These are phyloP conservation scores for Scaptomyza montana DNA, from an alignment of 1,140 invertebrate genomes.

Conservation along the genomic window DNA sequence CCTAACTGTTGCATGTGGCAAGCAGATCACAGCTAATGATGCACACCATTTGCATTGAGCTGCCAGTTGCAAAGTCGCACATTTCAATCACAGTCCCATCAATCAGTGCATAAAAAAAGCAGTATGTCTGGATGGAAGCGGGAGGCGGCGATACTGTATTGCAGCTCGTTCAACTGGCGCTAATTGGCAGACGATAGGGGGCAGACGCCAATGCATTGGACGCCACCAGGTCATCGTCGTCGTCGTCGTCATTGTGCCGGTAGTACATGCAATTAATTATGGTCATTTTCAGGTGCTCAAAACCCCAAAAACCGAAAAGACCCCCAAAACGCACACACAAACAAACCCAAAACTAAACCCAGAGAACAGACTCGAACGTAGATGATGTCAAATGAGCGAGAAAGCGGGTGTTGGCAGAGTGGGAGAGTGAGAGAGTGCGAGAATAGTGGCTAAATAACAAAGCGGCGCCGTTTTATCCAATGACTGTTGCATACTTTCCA, in stretches of 20 bases:
- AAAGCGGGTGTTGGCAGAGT: too few relatives aligned
- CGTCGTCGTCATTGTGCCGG: not conserved
- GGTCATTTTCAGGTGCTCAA: slow-evolving; percentile 74
- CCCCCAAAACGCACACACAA: slow-evolving; percentile 15
- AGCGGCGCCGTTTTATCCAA: slow-evolving; percentile 52
- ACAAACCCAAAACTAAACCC: slow-evolving; percentile 14
- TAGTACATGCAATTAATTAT: slow-evolving; percentile 80
- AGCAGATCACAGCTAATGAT: slow-evolving; percentile 14
- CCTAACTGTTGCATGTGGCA: slow-evolving; percentile 9
- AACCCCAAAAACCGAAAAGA: not conserved
- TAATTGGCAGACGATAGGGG: slow-evolving; percentile 63
- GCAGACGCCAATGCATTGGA: not conserved
- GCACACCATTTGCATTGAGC: slow-evolving; percentile 27
- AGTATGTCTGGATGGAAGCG: not conserved
- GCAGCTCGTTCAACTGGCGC: slow-evolving; percentile 36
- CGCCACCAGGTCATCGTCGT: not conserved
- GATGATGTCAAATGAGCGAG: not conserved
- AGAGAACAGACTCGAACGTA: not conserved
- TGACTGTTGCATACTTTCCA: slow-evolving; percentile 70
- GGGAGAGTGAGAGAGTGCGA: too few relatives aligned
- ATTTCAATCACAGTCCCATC: slow-evolving; percentile 23
- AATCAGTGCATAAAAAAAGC: slow-evolving; percentile 49
- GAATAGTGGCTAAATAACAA: slow-evolving; percentile 62
- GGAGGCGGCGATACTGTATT: not conserved
- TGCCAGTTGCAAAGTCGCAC: slow-evolving; percentile 16